These are phyloP conservation scores for Drosophila willistoni DNA, from an alignment of 1,140 invertebrate species.

Conservation along the genomic window DNA sequence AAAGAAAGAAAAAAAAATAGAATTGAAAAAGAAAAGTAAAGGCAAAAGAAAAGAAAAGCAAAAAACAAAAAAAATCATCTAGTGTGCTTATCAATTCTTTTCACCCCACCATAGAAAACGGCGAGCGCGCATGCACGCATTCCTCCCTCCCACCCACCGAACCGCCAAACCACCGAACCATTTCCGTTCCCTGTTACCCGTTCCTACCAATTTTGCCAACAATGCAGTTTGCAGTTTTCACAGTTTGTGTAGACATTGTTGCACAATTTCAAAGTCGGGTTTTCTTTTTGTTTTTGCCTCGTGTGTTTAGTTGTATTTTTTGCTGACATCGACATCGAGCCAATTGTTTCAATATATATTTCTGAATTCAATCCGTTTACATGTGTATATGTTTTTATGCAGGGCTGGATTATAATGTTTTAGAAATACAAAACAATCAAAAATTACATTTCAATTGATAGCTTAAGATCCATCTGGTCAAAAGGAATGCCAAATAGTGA, in stretches of 20 bases:
- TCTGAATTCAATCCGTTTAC: conserved; percentile 41
- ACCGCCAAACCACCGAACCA: neutral
- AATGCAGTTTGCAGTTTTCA: conserved; percentile 49
- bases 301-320: neutral
- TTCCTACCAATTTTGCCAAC: conserved; percentile 62
- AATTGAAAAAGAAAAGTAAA: neutral
- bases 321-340: conserved; percentile 27
- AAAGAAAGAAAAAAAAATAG: neutral
- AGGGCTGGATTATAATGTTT: neutral
- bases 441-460: too few relatives aligned
- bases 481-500: too few relatives aligned
- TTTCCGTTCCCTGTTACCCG: too few relatives aligned
- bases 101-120: neutral
- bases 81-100: conserved; percentile 61
- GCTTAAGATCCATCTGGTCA: too few relatives aligned
- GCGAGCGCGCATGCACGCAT: conserved; percentile 8
- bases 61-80: conserved; percentile 29
- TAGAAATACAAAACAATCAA: neutral
- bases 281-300: neutral
- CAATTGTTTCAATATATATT: conserved; percentile 46
- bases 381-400: neutral
- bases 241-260: conserved; percentile 38
- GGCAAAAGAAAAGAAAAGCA: neutral
- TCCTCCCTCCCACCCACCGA: neutral
- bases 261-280: conserved; percentile 65